A percentile compares a stretch with the other conserved stretches of the same genome.
These are phyloP conservation scores for Panagrolaimus sp. DNA, from an alignment of 1,140 invertebrate genomes.

Conservation along the genomic window DNA sequence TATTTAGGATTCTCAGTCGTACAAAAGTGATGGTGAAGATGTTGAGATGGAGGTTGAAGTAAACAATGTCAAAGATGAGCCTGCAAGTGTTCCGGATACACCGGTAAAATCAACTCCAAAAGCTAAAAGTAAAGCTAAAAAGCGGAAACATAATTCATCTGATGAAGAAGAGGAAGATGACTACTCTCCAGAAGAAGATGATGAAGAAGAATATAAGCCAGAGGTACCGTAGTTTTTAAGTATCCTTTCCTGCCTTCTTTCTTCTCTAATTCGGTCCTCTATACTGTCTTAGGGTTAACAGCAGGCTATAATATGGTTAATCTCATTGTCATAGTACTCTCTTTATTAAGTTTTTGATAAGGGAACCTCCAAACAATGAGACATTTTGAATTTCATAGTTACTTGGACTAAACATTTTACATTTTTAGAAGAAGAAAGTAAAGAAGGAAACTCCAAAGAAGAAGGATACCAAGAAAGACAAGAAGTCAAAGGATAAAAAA, in stretches of 20 bases:
- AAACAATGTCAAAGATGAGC: conserved; percentile 2
- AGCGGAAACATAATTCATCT: not conserved
- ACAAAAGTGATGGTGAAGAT: conserved; percentile 20
- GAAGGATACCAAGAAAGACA: not conserved
- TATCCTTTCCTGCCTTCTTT: not conserved
- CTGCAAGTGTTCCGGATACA: not conserved
- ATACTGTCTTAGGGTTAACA: too few species aligned
- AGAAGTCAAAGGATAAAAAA: conserved; percentile 10
- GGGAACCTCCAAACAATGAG: too few species aligned
- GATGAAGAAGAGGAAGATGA: conserved; percentile 17
- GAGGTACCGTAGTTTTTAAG: not conserved
- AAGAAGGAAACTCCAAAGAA: conserved; percentile 15
- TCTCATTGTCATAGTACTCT: too few species aligned
- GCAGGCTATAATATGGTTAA: too few species aligned
- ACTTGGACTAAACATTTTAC: not conserved
- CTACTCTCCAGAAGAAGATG: not conserved
- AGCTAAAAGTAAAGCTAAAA: not conserved
- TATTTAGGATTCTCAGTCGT: conserved; percentile 14
- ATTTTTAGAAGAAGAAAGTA: conserved; percentile 23
- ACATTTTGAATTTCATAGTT: not conserved
- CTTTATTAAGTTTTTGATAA: too few species aligned
- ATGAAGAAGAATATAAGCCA: conserved; percentile 5
- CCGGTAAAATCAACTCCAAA: conserved; percentile 8
- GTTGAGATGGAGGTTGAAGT: conserved; percentile 21
- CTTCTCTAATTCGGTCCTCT: not conserved